Percentiles rank a stretch among this genome's conserved stretches.
These are phyloP conservation scores for Atherinosoma microstoma DNA, from an alignment of 2,797 vertebrate species.

Conservation along the genomic window DNA sequence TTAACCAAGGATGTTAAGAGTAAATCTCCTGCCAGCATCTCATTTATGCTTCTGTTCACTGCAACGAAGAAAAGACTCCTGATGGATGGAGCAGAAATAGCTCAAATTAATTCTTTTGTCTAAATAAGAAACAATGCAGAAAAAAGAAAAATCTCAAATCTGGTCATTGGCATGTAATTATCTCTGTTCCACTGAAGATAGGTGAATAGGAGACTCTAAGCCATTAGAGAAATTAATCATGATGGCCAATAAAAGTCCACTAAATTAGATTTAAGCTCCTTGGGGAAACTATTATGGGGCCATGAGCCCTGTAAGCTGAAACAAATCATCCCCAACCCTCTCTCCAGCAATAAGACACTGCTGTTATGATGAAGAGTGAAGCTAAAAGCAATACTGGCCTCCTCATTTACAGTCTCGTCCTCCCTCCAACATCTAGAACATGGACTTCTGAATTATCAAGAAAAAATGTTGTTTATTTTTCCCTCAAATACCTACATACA, in stretches of 20 bases:
- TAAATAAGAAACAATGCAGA: conserved; percentile 27
- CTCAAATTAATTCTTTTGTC: conserved; percentile 1
- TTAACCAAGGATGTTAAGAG: background rate
- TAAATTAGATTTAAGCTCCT: conserved; percentile 61
- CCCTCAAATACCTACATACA: too few species aligned
- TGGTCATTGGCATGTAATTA: conserved; percentile 42
- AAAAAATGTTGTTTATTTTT: background rate
- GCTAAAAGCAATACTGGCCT: conserved; percentile 14
- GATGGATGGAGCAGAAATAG: background rate
- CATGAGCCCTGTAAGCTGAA: conserved; percentile 56
- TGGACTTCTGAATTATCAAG: background rate
- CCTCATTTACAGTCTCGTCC: background rate
- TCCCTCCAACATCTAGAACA: background rate
- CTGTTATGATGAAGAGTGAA: conserved; percentile 29
- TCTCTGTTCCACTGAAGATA: conserved; percentile 39
- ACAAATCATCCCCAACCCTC: conserved; percentile 59
- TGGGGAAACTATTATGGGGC: conserved; percentile 63
- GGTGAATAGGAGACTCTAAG: conserved; percentile 41
- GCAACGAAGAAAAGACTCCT: background rate
- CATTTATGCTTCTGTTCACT: background rate
- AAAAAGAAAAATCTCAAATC: conserved; percentile 19
- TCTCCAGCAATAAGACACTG: conserved; percentile 27
- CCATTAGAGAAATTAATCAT: conserved; percentile 64
- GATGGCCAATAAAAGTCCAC: conserved; percentile 64
- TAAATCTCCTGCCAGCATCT: conserved; percentile 4